Evolutionary conservation across 2,888 invertebrate genomes (phyloP).

Genomic region (Rhopalosiphum nymphaeae): DNA sequence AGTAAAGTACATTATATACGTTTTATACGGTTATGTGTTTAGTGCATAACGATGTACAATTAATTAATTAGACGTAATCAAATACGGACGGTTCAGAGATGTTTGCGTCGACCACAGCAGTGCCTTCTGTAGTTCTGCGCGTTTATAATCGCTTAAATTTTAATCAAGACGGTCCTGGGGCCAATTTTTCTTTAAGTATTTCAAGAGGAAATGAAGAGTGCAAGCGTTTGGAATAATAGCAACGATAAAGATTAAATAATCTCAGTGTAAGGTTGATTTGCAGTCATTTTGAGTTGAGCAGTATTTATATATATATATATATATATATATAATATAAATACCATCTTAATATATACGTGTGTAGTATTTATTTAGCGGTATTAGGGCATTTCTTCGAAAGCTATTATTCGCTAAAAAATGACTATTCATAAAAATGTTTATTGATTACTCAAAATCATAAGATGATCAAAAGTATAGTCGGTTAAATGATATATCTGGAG

Average conservation of each 20-base stretch:
- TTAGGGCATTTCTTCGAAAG: not conserved
- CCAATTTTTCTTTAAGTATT: not conserved
- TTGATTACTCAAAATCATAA: not conserved
- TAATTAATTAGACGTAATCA: slow-evolving; percentile 1
- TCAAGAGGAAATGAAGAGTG: not conserved
- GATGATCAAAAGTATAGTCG: not conserved
- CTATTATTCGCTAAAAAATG: not conserved
- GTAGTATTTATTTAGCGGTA: not conserved
- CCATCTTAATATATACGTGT: not conserved
- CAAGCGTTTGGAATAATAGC: not conserved
- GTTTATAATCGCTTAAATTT: not conserved
- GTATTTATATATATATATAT: not conserved
- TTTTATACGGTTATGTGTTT: not conserved
- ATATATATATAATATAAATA: no score
- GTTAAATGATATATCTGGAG: not conserved
- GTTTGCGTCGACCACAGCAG: not conserved
- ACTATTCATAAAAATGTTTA: not conserved
- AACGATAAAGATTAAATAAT: not conserved
- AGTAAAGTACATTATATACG: not conserved
- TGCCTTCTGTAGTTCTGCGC: not conserved
- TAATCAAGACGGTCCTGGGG: not conserved
- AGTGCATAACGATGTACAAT: not conserved
- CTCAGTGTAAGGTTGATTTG: not conserved
- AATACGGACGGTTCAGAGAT: not conserved
- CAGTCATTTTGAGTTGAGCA: not conserved